Base-by-base conservation (phyloP, 1,140 invertebrate species). In the Trichogramma pretiosum region DNA sequence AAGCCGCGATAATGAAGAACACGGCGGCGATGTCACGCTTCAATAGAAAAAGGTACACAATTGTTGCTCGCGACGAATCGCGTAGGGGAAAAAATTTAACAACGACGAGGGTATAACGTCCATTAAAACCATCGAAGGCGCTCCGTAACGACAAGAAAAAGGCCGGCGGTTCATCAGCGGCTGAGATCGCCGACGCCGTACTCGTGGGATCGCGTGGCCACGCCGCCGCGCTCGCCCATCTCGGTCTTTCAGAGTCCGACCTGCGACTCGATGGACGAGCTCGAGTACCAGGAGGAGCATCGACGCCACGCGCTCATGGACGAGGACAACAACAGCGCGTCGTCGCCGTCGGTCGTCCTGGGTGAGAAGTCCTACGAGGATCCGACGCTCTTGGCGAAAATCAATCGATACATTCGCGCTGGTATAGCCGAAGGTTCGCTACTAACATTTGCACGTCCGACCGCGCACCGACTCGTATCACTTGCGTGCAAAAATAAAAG, bases 121-220 rank as follows among this genome's bases (percentile, higher is more conserved):
- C n/a, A n/a, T n/a, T n/a, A n/a, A n/a, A n/a, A n/a, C n/a, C n/a
- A n/a, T n/a, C n/a, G n/a, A n/a, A n/a, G n/a, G n/a, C n/a, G n/a
- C n/a, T n/a, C n/a, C n/a, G n/a, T n/a, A n/a, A n/a, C n/a, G n/a
- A n/a, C 19, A 7, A n/a, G 19, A 13, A 7, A 11, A 13, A 33
- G 23, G 10, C 5, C 17, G 24, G 16, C 18, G 8, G 10, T 5
- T 5, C 18, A 21, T 3, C 33, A 33, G 7, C 23, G 23, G 8
- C 21, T 48, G 4, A 38, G 47, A 3, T 34, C 47, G 4, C 47
- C 47, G 22, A 48, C 39, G 0, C 47, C 47, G 2, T 42, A 37
- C n/a, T 5, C 32, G 3, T 43, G 40, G 39, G n/a, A n/a, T n/a
- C n/a, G n/a, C n/a, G n/a, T n/a, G n/a, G n/a, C n/a, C n/a, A n/a